Percentiles rank a stretch among this genome's conserved stretches.
Evolutionary conservation across 2,113 vertebrate genomes (phyloP).

Genomic region (Xyrauchen texanus): DNA sequence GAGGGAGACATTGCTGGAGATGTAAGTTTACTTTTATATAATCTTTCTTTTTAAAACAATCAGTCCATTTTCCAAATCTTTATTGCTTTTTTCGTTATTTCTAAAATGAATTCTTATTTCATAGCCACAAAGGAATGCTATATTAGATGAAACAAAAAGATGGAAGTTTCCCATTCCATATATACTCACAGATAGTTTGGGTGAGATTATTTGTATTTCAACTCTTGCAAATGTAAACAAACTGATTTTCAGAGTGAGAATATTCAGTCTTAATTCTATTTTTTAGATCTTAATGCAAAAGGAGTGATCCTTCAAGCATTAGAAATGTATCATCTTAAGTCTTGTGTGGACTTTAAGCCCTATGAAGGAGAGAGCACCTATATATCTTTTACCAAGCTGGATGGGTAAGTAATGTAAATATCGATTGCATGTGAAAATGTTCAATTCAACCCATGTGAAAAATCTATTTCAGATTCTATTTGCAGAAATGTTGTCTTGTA

Average conservation of each 20-base stretch:
- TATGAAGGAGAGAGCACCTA: slow-evolving; percentile 84
- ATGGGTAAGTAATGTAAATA: slow-evolving; percentile 71
- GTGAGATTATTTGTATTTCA: slow-evolving; percentile 63
- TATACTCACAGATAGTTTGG: slow-evolving; percentile 83
- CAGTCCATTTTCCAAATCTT: too few relatives aligned
- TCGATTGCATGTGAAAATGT: too few relatives aligned
- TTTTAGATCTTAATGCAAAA: slow-evolving; percentile 79
- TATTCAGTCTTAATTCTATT: not conserved
- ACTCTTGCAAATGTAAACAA: not conserved
- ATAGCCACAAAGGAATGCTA: slow-evolving; percentile 75
- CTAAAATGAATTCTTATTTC: slow-evolving; percentile 50
- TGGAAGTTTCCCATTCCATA: slow-evolving; percentile 83
- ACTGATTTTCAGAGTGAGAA: not conserved
- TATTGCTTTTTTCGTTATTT: too few relatives aligned
- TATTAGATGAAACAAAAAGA: slow-evolving; percentile 68
- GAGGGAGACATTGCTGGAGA: slow-evolving; percentile 73
- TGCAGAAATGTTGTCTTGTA: too few relatives aligned
- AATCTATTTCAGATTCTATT: too few relatives aligned
- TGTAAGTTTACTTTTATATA: slow-evolving; percentile 58
- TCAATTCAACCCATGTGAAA: too few relatives aligned
- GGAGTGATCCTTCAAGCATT: slow-evolving; percentile 86
- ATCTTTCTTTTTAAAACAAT: not conserved
- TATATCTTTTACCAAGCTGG: slow-evolving; percentile 81
- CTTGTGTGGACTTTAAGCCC: slow-evolving; percentile 84
- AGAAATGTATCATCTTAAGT: slow-evolving; percentile 89